These are phyloP conservation scores for Epicauta chinensis DNA, from an alignment of 1,140 invertebrate species.

Conservation along the genomic window DNA sequence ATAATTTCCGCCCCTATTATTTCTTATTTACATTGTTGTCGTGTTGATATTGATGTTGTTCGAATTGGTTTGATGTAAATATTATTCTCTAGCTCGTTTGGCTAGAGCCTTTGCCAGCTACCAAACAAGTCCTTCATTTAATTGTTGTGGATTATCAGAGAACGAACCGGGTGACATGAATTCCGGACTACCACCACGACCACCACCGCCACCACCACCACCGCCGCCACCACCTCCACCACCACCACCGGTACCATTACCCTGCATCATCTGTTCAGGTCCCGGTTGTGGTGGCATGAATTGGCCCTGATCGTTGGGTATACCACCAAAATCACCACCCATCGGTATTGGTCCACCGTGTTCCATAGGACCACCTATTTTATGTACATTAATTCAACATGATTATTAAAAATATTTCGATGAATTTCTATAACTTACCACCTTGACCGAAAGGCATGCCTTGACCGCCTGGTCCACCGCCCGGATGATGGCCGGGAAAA, in stretches of 20 bases:
- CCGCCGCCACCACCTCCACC: conserved; percentile 44
- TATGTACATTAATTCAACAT: too few species aligned
- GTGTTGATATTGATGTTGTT: too few species aligned
- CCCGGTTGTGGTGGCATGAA: conserved; percentile 55
- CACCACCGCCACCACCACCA: conserved; percentile 39
- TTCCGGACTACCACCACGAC: conserved; percentile 47
- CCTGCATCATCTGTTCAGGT: conserved; percentile 43
- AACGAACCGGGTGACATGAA: conserved; percentile 54
- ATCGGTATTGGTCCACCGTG: conserved; percentile 60
- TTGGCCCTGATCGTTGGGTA: conserved; percentile 55
- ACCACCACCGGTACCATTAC: conserved; percentile 42
- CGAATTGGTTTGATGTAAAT: conserved; percentile 10
- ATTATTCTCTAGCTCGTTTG: conserved; percentile 40
- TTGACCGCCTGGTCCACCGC: conserved; percentile 64
- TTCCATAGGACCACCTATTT: conserved; percentile 58
- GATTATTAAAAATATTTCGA: too few species aligned
- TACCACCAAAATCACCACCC: conserved; percentile 55
- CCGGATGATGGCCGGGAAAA: conserved; percentile 71
- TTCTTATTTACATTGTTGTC: too few species aligned
- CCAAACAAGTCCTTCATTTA: conserved; percentile 68
- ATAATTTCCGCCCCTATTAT: too few species aligned
- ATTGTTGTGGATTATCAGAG: conserved; percentile 60
- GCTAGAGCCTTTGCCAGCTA: conserved; percentile 47
- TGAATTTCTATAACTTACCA: too few species aligned
- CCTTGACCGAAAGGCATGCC: conserved; percentile 67